Conservation (phyloP, 2,888 invertebrate species). For the Dromius quadrimaculatus region DNA sequence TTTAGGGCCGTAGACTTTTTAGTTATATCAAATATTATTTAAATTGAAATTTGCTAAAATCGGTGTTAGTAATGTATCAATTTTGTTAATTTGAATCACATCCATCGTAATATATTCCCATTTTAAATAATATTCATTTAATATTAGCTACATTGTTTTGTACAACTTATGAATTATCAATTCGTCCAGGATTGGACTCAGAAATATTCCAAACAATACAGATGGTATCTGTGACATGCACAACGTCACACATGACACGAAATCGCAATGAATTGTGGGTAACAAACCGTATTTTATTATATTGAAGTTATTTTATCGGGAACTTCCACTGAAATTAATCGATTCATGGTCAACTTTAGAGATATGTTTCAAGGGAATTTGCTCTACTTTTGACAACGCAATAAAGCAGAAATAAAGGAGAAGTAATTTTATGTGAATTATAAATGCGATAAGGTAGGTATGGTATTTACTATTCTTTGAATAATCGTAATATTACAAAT, state of each 20-base stretch:
- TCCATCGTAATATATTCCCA: too few species aligned
- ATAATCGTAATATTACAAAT: background rate
- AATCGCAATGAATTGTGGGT: constrained; percentile 3
- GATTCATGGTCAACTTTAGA: constrained; percentile 29
- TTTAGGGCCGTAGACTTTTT: too few species aligned
- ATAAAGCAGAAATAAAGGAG: background rate
- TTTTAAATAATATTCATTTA: too few species aligned
- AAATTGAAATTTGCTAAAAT: too few species aligned
- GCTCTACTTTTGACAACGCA: background rate
- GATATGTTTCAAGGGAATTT: constrained; percentile 19
- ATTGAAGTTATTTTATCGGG: constrained; percentile 21
- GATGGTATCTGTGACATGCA: constrained; percentile 24
- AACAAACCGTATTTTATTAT: constrained; percentile 2
- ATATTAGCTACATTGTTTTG: too few species aligned
- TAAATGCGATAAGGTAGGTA: constrained; percentile 23
- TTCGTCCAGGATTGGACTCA: constrained; percentile 39
- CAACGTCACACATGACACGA: constrained; percentile 16
- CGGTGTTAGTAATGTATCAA: too few species aligned
- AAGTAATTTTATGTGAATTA: background rate
- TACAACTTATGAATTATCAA: too few species aligned
- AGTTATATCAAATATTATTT: too few species aligned
- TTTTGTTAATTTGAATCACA: too few species aligned
- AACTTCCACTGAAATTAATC: constrained; percentile 23
- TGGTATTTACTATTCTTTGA: constrained; percentile 13
- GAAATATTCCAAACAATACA: constrained; percentile 43